Conservation (phyloP, 2,888 invertebrate species). For the Melinaea marsaeus region DNA sequence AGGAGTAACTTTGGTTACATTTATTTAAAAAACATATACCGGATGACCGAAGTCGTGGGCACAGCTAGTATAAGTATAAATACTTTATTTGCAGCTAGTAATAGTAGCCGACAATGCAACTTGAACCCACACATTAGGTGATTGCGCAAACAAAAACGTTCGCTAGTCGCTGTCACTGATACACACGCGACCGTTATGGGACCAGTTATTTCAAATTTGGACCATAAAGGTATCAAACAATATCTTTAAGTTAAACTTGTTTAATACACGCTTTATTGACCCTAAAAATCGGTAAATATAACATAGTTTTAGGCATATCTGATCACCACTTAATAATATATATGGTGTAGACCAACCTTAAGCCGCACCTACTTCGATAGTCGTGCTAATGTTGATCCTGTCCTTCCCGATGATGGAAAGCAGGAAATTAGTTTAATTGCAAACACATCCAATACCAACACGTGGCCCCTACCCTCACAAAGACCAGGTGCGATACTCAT, state of each 20-base stretch:
- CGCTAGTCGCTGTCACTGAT: background rate
- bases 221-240: no score
- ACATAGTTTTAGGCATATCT: no score
- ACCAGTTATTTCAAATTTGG: no score
- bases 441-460: conserved; percentile 11
- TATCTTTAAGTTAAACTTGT: no score
- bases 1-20: no score
- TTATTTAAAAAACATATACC: no score
- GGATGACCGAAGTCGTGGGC: no score
- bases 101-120: conserved; percentile 26
- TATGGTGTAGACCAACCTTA: conserved; percentile 15
- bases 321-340: no score
- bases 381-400: conserved; percentile 21
- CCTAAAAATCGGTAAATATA: no score
- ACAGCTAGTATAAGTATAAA: no score
- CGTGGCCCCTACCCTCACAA: conserved; percentile 7
- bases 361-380: conserved; percentile 17
- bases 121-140: conserved; percentile 43
- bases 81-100: conserved; percentile 6
- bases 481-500: conserved; percentile 18
- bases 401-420: conserved; percentile 4
- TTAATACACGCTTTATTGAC: no score
- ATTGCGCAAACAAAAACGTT: conserved; percentile 36
- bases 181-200: conserved; percentile 2
- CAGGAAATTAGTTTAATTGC: conserved; percentile 26